phyloP scores from a whole-genome alignment of 2,888 invertebrate genomes.

The Drosophila affinis region DNA sequence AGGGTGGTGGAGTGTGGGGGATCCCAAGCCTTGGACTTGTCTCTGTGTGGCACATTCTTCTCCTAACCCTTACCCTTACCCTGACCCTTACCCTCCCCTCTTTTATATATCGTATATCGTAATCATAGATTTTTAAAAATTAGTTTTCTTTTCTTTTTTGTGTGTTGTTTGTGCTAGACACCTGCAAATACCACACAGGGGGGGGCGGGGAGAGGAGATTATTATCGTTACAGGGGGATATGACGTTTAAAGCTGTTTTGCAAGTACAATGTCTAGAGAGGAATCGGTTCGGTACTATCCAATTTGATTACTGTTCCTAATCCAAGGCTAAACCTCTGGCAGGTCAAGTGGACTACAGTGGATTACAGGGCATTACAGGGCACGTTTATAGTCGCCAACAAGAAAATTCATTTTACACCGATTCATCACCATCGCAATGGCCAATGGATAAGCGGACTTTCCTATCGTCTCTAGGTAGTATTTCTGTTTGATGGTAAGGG shows the following conservation, averaged over 20 bases:
- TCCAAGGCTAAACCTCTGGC: neutral
- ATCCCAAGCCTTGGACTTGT: slow-evolving; percentile 28
- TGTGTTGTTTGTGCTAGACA: slow-evolving; percentile 6
- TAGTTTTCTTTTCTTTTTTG: slow-evolving; percentile 12
- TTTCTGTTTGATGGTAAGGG: neutral
- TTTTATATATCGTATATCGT: slow-evolving; percentile 10
- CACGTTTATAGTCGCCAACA: neutral
- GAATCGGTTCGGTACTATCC: neutral
- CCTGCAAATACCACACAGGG: slow-evolving; percentile 3
- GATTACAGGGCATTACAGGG: neutral
- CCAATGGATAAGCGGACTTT: no score
- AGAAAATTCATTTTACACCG: neutral
- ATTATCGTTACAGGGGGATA: slow-evolving; percentile 11
- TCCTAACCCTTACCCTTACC: no score
- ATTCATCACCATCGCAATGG: no score
- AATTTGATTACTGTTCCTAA: neutral
- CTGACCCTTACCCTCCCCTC: neutral
- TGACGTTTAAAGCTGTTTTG: slow-evolving; percentile 36
- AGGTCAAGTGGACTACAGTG: no score
- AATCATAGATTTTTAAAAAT: slow-evolving; percentile 22
- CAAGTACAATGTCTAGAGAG: slow-evolving; percentile 26
- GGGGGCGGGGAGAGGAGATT: neutral
- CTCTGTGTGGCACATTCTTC: slow-evolving; percentile 24
- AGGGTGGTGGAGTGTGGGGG: neutral
- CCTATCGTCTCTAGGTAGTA: neutral